Percentiles rank a stretch among this genome's conserved stretches.
Conservation (phyloP, 1,140 invertebrate species). For the Drosophila pseudoananassae region DNA sequence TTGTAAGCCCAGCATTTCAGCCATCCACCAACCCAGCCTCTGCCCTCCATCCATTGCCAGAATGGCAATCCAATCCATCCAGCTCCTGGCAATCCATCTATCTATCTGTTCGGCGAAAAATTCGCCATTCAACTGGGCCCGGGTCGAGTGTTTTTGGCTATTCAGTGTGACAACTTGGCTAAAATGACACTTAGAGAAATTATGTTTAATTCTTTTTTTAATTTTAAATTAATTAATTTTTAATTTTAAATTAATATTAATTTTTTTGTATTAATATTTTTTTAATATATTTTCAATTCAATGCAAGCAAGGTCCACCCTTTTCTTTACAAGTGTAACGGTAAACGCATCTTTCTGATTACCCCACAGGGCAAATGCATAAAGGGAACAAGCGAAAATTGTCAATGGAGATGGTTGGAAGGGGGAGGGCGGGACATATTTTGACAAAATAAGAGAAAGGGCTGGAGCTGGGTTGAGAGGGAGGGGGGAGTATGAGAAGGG, state of each 20-base stretch:
- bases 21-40: background rate
- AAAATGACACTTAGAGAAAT: background rate
- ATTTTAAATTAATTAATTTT: background rate
- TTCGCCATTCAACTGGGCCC: slow-evolving; percentile 23
- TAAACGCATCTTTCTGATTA: slow-evolving; percentile 44
- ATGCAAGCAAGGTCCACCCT: background rate
- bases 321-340: background rate
- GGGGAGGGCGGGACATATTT: background rate
- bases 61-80: slow-evolving; percentile 14
- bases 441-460: slow-evolving; percentile 9
- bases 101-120: slow-evolving; percentile 22
- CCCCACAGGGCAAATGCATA: slow-evolving; percentile 8
- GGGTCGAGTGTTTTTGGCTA: slow-evolving; percentile 18
- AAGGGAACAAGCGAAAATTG: slow-evolving; percentile 16
- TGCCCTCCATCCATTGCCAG: slow-evolving; percentile 5
- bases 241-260: background rate
- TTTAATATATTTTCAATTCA: background rate
- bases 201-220: background rate
- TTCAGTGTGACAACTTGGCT: slow-evolving; percentile 3
- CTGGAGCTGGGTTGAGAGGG: background rate
- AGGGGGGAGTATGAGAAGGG: background rate
- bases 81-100: slow-evolving; percentile 17
- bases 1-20: slow-evolving; percentile 43
- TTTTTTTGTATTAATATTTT: background rate
- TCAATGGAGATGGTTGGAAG: background rate